Conservation (phyloP, 2,113 vertebrate species). For the Aplodontia rufa region DNA sequence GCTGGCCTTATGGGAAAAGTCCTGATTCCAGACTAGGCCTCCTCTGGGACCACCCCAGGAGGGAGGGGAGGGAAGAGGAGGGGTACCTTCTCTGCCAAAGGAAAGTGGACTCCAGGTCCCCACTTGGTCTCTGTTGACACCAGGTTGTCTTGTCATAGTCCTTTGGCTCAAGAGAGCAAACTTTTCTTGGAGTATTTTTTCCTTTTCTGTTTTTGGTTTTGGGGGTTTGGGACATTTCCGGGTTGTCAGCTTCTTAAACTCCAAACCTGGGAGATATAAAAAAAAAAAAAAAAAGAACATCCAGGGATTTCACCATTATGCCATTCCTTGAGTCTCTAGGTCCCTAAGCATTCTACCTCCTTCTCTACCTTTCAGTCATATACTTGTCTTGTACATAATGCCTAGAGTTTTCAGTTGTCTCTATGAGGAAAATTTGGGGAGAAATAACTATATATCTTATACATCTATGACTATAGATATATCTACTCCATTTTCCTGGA, state of each 20-base stretch:
- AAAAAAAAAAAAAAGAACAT: not conserved
- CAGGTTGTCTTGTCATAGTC: not conserved
- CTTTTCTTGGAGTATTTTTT: not conserved
- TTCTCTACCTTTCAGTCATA: not conserved
- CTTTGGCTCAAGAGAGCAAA: not conserved
- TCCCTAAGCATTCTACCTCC: not conserved
- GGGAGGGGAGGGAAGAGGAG: not conserved
- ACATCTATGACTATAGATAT: not conserved
- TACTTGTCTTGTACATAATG: not conserved
- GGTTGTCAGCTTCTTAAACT: not conserved
- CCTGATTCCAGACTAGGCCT: too few relatives aligned
- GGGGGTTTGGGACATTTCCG: not conserved
- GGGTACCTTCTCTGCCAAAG: not conserved
- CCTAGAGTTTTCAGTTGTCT: not conserved
- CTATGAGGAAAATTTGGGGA: not conserved
- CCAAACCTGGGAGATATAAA: not conserved
- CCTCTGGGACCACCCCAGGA: too few relatives aligned
- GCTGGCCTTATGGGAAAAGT: too few relatives aligned
- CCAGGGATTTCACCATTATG: not conserved
- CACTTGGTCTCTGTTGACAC: not conserved
- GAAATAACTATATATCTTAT: not conserved
- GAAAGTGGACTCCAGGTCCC: not conserved
- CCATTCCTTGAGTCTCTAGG: not conserved
- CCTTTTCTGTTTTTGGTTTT: too few relatives aligned
- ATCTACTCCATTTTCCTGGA: not conserved